These are phyloP conservation scores for Therioaphis trifolii DNA, from an alignment of 2,888 invertebrate species.

Conservation along the genomic window DNA sequence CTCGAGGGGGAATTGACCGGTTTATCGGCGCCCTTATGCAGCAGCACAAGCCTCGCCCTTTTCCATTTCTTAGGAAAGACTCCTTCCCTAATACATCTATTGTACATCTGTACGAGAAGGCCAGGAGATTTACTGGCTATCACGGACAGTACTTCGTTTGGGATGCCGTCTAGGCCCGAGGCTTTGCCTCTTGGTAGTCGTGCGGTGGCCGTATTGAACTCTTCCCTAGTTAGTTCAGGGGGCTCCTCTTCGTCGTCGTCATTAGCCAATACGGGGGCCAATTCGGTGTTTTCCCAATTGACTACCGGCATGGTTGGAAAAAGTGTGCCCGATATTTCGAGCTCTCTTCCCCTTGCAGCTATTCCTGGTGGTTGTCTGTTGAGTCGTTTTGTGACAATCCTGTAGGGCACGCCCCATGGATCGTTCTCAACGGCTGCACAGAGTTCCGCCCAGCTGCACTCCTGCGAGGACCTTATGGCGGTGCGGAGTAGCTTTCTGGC, in stretches of 20 bases:
- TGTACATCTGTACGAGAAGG: no score
- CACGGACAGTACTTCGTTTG: neutral
- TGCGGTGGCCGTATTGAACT: neutral
- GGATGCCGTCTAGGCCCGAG: neutral
- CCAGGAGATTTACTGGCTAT: neutral
- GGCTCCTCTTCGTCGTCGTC: neutral
- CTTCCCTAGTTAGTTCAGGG: neutral
- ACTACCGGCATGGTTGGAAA: neutral
- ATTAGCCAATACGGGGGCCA: rapidly evolving
- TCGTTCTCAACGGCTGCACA: no score
- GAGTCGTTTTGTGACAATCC: no score
- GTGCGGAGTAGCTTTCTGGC: neutral
- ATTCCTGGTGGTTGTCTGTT: neutral
- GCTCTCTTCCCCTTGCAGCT: neutral
- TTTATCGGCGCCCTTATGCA: no score
- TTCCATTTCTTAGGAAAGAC: no score
- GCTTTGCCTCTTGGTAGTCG: neutral
- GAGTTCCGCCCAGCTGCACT: no score
- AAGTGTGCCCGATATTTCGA: neutral
- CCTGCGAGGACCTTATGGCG: no score
- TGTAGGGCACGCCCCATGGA: no score
- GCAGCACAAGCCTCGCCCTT: no score
- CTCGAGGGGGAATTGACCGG: no score
- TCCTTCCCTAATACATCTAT: no score
- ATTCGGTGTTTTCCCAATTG: neutral